A percentile compares a stretch with the other conserved stretches of the same genome.
Evolutionary conservation across 2,888 invertebrate genomes (phyloP).

Genomic region (Metopia argyrocephala): DNA sequence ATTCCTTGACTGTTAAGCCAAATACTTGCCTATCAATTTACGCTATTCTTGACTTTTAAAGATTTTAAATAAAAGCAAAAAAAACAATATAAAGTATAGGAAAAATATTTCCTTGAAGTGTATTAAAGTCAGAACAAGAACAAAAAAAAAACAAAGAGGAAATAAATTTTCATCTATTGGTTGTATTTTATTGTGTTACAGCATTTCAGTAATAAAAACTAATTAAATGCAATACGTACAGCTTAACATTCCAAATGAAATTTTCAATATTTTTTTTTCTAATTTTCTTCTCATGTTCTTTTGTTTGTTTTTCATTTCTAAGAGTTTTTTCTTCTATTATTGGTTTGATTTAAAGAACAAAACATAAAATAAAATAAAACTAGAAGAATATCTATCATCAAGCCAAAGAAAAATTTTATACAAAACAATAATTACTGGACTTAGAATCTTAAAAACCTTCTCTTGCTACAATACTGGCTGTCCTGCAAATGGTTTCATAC

Average conservation of each 20-base stretch:
- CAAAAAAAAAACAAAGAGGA: slow-evolving; percentile 17
- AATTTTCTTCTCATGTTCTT: neutral
- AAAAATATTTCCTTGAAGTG: neutral
- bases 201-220: slow-evolving; percentile 48
- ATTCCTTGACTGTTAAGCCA: slow-evolving; percentile 3
- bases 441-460: slow-evolving; percentile 1
- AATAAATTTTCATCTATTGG: slow-evolving; percentile 22
- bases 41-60: slow-evolving; percentile 7
- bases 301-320: slow-evolving; percentile 27
- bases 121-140: neutral
- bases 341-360: slow-evolving; percentile 4
- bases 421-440: slow-evolving; percentile 53
- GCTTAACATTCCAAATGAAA: slow-evolving; percentile 41
- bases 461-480: too few species aligned
- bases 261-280: slow-evolving; percentile 23
- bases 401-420: slow-evolving; percentile 9
- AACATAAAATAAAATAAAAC: neutral
- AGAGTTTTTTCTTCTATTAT: slow-evolving; percentile 6
- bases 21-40: slow-evolving; percentile 39
- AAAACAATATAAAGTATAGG: neutral
- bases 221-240: slow-evolving; percentile 60
- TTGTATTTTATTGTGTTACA: slow-evolving; percentile 31
- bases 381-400: neutral
- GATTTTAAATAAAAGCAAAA: neutral
- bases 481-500: neutral